These are phyloP conservation scores for Oreochromis tanganicae DNA, from an alignment of 2,113 vertebrate species.

Conservation along the genomic window DNA sequence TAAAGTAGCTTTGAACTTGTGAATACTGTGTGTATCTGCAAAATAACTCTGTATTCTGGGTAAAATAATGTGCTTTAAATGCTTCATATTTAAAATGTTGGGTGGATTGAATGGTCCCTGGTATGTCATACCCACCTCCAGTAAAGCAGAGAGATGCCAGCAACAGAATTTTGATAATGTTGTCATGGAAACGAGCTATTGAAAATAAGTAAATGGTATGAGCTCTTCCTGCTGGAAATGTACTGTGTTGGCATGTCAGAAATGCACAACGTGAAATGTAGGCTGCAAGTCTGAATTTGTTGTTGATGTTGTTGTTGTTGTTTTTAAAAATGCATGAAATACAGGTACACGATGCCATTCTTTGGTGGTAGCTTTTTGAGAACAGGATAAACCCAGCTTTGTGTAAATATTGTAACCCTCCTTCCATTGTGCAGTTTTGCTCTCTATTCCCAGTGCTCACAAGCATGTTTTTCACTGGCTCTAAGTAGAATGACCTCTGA, in stretches of 20 bases:
- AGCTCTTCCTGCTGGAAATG: neutral
- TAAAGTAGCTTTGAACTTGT: neutral
- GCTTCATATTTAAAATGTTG: neutral
- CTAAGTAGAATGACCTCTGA: constrained; percentile 13
- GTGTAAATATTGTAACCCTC: neutral
- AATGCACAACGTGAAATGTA: neutral
- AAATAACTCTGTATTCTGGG: neutral
- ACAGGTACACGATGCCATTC: neutral
- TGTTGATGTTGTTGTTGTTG: neutral
- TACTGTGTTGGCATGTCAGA: neutral
- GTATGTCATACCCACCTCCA: neutral
- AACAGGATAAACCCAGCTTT: neutral
- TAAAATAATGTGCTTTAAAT: neutral
- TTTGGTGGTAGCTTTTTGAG: neutral
- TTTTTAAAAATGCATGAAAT: neutral
- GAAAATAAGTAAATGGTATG: neutral
- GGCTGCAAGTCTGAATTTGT: neutral
- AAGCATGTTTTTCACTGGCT: neutral
- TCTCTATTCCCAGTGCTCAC: neutral
- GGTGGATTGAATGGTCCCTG: neutral
- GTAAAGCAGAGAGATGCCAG: neutral
- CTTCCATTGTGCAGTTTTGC: neutral
- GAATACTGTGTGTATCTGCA: neutral
- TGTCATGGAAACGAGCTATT: constrained; percentile 35
- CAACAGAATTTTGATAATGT: constrained; percentile 15